phyloP scores from a whole-genome alignment of 2,797 vertebrate species.

The Hyperoplus immaculatus region DNA sequence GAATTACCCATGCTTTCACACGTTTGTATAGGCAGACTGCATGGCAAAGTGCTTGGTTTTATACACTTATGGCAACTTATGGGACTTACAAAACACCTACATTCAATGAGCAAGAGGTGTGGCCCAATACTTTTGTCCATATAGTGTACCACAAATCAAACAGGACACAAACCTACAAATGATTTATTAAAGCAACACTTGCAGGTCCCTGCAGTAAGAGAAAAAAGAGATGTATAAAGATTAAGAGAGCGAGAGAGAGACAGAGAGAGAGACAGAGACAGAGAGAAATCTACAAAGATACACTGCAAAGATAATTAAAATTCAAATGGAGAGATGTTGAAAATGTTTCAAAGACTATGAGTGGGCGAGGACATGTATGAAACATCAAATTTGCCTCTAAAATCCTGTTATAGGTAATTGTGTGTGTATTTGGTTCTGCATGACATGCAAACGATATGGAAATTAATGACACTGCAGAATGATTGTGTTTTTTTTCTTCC shows the following conservation, averaged over 20 bases:
- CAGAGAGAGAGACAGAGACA: background rate
- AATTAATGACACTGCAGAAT: background rate
- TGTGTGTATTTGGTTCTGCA: background rate
- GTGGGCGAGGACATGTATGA: background rate
- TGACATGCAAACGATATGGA: constrained; percentile 1
- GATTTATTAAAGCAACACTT: background rate
- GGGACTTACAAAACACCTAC: too few relatives aligned
- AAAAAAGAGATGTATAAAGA: background rate
- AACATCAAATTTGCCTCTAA: background rate
- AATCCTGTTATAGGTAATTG: constrained; percentile 22
- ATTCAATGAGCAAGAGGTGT: too few relatives aligned
- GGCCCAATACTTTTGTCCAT: background rate
- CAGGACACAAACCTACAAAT: background rate
- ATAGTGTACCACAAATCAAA: background rate
- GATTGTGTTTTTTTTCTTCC: background rate
- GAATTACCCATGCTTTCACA: too few relatives aligned
- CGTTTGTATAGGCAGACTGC: too few relatives aligned
- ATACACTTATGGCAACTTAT: too few relatives aligned
- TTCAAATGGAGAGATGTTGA: background rate
- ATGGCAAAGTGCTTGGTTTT: too few relatives aligned
- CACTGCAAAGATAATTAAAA: background rate
- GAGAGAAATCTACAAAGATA: background rate
- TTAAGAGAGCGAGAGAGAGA: background rate
- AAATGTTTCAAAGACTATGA: background rate
- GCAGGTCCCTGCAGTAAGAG: background rate